Conservation (phyloP, 2,797 vertebrate species). For the Xenops minutus region DNA sequence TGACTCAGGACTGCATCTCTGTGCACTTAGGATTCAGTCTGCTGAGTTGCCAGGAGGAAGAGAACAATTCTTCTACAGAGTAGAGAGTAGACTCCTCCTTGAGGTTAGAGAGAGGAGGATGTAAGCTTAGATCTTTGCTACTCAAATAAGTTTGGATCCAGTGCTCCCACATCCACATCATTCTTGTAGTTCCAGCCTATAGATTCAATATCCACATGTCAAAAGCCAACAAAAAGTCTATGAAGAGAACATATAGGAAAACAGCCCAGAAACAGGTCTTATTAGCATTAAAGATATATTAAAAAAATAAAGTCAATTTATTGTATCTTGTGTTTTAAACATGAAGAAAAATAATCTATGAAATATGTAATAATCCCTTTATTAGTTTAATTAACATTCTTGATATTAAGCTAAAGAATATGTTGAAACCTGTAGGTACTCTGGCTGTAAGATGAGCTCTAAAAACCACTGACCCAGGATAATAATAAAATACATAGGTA, state of each 20-base stretch:
- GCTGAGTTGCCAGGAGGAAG: neutral
- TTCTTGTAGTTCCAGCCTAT: neutral
- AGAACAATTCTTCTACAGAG: neutral
- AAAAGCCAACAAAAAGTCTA: neutral
- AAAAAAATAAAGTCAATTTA: neutral
- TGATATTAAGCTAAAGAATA: neutral
- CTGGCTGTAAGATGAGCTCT: neutral
- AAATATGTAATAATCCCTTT: neutral
- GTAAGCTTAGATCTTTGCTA: neutral
- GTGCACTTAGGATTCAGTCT: neutral
- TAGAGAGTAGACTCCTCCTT: neutral
- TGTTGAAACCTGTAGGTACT: constrained; percentile 16
- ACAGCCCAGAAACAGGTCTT: neutral
- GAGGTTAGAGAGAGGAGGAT: neutral
- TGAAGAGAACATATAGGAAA: neutral
- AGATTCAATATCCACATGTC: neutral
- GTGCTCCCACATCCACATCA: neutral
- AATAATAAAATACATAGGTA: constrained; percentile 30
- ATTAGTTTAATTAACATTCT: constrained; percentile 18
- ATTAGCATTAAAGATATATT: too few relatives aligned
- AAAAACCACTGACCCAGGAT: neutral
- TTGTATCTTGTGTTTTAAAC: neutral
- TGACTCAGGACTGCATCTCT: neutral
- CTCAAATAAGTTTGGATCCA: neutral
- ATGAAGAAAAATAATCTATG: neutral